Percentiles rank a stretch among this genome's conserved stretches.
phyloP scores from a whole-genome alignment of 2,113 vertebrate species.

The Scolopax mira region DNA sequence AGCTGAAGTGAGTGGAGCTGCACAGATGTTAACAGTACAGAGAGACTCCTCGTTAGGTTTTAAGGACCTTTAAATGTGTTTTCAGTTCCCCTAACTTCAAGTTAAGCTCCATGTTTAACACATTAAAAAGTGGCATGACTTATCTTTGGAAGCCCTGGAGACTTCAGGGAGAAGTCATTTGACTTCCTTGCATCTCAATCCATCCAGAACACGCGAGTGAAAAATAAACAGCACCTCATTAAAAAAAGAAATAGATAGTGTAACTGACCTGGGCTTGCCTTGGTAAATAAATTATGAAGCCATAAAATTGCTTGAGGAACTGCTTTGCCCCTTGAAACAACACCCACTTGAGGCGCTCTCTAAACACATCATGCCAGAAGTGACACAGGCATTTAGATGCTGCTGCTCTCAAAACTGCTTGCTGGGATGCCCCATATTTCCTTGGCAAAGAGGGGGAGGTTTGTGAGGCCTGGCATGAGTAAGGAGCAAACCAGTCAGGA shows the following conservation, averaged over 20 bases:
- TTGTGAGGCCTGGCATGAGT: neutral
- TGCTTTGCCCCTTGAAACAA: conserved; percentile 24
- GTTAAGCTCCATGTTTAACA: neutral
- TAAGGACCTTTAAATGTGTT: neutral
- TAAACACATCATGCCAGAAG: neutral
- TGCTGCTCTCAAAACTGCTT: neutral
- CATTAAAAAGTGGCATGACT: neutral
- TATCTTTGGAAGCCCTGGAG: neutral
- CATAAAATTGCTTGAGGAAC: conserved; percentile 26
- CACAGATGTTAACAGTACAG: neutral
- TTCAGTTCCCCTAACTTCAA: neutral
- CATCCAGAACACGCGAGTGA: conserved; percentile 44
- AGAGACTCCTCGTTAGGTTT: neutral
- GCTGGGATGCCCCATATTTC: neutral
- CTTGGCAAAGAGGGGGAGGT: neutral
- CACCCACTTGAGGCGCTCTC: neutral
- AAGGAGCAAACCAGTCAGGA: neutral
- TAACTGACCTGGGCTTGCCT: conserved; percentile 49
- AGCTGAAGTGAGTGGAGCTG: neutral
- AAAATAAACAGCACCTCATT: conserved; percentile 55
- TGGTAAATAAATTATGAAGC: conserved; percentile 63
- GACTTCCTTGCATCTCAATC: conserved; percentile 44
- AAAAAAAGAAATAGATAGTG: conserved; percentile 53
- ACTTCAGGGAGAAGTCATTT: neutral
- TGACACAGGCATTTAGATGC: neutral